These are phyloP conservation scores for Morus bassanus DNA, from an alignment of 2,797 vertebrate species.

Conservation along the genomic window DNA sequence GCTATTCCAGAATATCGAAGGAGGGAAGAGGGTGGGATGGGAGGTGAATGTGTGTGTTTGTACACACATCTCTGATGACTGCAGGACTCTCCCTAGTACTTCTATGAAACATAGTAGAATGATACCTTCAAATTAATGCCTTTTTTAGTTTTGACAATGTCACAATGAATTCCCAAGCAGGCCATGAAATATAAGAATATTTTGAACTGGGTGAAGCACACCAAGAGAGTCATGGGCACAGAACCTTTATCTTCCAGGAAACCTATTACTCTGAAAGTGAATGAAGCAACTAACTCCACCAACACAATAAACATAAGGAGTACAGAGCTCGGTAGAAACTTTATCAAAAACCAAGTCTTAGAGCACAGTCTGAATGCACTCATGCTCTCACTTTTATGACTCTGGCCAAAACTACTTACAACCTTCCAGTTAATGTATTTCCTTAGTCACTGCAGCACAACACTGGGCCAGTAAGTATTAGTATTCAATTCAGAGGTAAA, in stretches of 20 bases:
- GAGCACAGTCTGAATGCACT: neutral
- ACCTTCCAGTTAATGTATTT: neutral
- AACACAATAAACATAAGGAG: neutral
- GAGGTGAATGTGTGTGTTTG: neutral
- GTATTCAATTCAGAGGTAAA: neutral
- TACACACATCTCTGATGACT: neutral
- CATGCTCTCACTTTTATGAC: neutral
- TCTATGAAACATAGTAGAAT: rapidly evolving
- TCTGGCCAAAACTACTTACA: neutral
- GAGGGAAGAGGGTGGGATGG: no score
- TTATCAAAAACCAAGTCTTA: neutral
- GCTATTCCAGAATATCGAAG: neutral
- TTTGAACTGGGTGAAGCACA: neutral
- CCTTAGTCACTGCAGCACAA: neutral
- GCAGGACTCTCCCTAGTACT: neutral
- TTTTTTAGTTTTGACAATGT: neutral
- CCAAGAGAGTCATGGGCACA: neutral
- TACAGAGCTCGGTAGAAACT: neutral
- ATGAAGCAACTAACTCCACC: neutral
- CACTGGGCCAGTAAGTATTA: neutral
- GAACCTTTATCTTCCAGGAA: neutral
- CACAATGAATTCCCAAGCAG: neutral
- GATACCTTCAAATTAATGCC: neutral
- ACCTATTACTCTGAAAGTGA: neutral
- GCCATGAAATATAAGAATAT: neutral